Base-by-base conservation (phyloP, 2,113 vertebrate genomes). In the Fregetta grallaria region DNA sequence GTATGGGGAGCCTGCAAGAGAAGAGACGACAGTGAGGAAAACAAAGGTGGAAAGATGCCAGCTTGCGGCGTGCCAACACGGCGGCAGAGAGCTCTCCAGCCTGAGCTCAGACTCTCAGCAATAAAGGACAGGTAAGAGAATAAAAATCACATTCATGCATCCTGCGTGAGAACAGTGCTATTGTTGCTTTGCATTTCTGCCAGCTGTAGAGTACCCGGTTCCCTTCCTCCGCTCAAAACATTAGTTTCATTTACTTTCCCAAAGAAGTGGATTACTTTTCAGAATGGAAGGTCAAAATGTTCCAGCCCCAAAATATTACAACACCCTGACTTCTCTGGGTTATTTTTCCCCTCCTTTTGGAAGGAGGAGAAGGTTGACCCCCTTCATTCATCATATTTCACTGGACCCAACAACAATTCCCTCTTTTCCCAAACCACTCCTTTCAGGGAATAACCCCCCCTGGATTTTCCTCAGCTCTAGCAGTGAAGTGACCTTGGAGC, bases 1-100 rank as follows among this genome's bases (percentile, higher is more conserved):
- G 96, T 99, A 99, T 1, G 99, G 99, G 94, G 99, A 99, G 49
- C 99, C 99, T 99, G 94, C 9, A 91, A 88, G 86, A 91, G 55
- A 97, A 29, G 73, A 97, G 82, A 87, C 10, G 4, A 17, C 15
- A 1, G 1, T 49, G 77, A 89, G 81, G 53, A 90, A 53, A 29
- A 88, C 52, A 78, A 75, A 88, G 20, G 52, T 36, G 86, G 89
- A 79, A 38, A 72, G 42, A 7, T 52, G 70, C 58, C 88, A 85
- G 77, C 59, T 42, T 38, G 19, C 52, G 13, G 67, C 9, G 2
- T 8, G 34, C 38, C 1, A 2, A 16, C 34, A 2, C 1, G 27
- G 16, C 9, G 3, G 17, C 21, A 36, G 44, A 59, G 11, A 29
- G 32, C 6, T 73, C 49, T n/a, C 34, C 38, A 38, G 61, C 32